phyloP scores from a whole-genome alignment of 2,888 invertebrate genomes.

The Luperina testacea region DNA sequence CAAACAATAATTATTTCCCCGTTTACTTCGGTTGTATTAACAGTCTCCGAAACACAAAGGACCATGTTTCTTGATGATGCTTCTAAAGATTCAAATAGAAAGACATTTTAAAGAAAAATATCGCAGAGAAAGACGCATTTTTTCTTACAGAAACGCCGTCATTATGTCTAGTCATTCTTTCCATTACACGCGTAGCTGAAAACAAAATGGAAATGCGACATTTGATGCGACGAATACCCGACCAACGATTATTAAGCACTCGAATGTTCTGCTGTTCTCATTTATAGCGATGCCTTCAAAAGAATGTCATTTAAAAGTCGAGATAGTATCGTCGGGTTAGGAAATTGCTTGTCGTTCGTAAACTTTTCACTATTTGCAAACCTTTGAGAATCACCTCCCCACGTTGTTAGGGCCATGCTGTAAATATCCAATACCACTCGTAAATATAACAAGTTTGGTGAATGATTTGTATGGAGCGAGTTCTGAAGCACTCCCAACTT shows the following conservation, averaged over 20 bases:
- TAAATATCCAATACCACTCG: constrained; percentile 41
- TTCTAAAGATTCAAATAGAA: constrained; percentile 35
- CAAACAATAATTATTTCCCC: constrained; percentile 8
- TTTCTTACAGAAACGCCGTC: constrained; percentile 38
- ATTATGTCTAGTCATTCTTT: constrained; percentile 75
- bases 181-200: constrained; percentile 75
- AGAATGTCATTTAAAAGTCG: constrained; percentile 54
- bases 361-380: constrained; percentile 40
- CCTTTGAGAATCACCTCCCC: constrained; percentile 17
- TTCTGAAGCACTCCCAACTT: constrained; percentile 58
- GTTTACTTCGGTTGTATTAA: constrained; percentile 23
- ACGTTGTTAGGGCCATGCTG: constrained; percentile 1
- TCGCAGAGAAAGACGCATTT: constrained; percentile 57
- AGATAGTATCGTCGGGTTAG: constrained; percentile 36
- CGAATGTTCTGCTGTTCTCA: constrained; percentile 55
- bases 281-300: constrained; percentile 44
- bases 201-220: constrained; percentile 73
- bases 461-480: constrained; percentile 64
- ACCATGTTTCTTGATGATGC: constrained; percentile 24
- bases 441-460: constrained; percentile 41
- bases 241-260: constrained; percentile 63
- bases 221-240: constrained; percentile 63
- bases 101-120: constrained; percentile 43
- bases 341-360: constrained; percentile 44
- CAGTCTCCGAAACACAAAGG: constrained; percentile 23